Percentiles rank a stretch among this genome's conserved stretches.
Conservation (phyloP, 2,797 vertebrate species). For the Poeciliopsis turneri region DNA sequence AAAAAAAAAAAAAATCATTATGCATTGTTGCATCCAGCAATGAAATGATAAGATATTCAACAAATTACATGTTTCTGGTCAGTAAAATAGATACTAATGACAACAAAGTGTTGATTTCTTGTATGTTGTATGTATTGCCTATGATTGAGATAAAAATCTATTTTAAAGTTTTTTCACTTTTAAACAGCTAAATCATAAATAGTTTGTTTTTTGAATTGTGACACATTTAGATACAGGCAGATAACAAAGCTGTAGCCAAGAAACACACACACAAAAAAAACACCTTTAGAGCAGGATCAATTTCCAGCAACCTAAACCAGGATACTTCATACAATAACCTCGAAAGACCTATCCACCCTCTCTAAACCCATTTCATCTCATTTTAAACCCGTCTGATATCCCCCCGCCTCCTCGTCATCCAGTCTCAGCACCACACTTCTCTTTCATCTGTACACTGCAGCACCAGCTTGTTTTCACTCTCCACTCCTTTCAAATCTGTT, state of each 20-base stretch:
- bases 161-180: neutral
- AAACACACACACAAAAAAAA: neutral
- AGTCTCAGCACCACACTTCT: slow-evolving; percentile 48
- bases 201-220: neutral
- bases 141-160: too few relatives aligned
- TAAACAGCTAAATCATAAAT: neutral
- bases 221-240: slow-evolving; percentile 20
- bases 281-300: slow-evolving; percentile 26
- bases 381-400: slow-evolving; percentile 19
- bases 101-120: neutral
- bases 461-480: slow-evolving; percentile 60
- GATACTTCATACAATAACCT: slow-evolving; percentile 38
- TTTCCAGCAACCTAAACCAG: slow-evolving; percentile 32
- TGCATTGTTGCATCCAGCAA: neutral
- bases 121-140: neutral
- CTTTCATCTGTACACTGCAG: slow-evolving; percentile 43
- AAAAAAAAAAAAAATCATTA: neutral
- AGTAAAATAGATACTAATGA: neutral
- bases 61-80: neutral
- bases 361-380: slow-evolving; percentile 41
- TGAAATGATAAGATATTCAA: neutral
- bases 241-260: slow-evolving; percentile 11
- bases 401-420: slow-evolving; percentile 20
- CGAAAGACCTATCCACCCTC: slow-evolving; percentile 26
- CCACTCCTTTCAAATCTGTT: slow-evolving; percentile 52